Percentiles rank a stretch among this genome's conserved stretches.
Evolutionary conservation across 2,113 vertebrate genomes (phyloP).

Genomic region (Hipposideros armiger): DNA sequence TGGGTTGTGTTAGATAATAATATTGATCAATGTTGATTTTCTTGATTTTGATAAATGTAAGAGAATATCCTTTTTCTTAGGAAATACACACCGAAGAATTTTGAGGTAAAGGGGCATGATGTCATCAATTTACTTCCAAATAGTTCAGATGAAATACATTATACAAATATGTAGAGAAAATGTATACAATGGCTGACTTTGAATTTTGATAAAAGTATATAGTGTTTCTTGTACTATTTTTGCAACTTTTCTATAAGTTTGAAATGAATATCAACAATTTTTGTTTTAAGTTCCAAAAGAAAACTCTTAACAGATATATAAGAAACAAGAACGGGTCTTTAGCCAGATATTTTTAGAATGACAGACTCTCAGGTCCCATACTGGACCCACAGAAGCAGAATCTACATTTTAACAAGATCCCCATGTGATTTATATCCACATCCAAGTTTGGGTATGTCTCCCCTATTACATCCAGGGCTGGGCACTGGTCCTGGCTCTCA

Average conservation of each 20-base stretch:
- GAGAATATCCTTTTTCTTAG: background rate
- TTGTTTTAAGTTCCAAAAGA: background rate
- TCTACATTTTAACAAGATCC: background rate
- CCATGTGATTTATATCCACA: background rate
- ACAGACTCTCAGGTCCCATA: background rate
- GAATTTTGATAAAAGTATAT: background rate
- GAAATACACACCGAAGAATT: background rate
- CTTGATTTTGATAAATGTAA: conserved; percentile 27
- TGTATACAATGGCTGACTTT: background rate
- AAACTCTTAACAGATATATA: background rate
- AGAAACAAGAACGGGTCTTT: background rate
- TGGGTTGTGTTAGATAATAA: background rate
- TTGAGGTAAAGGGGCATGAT: background rate
- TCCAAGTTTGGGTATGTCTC: background rate
- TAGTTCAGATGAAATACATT: background rate
- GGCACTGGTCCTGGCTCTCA: background rate
- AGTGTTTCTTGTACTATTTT: background rate
- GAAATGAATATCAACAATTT: background rate
- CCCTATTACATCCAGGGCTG: background rate
- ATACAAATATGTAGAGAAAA: background rate
- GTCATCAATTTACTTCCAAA: background rate
- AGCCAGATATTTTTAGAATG: background rate
- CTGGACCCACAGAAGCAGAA: background rate
- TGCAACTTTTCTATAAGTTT: background rate
- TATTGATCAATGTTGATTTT: background rate